A percentile compares a stretch with the other conserved stretches of the same genome.
phyloP scores from a whole-genome alignment of 1,140 invertebrate genomes.

The Rhagoletis zephyria region DNA sequence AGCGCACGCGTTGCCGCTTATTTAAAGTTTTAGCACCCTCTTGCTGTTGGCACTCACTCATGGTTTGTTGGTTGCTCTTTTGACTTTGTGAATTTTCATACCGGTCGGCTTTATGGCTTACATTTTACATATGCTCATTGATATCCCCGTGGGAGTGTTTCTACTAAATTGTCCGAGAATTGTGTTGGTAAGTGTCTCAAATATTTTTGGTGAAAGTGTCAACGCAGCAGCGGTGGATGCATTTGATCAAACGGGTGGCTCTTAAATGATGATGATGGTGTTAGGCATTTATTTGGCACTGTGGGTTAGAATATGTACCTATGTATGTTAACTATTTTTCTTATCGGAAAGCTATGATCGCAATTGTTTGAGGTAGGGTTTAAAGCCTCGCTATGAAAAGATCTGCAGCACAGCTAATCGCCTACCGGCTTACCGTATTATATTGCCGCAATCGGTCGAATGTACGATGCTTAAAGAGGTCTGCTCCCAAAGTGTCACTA shows the following conservation, averaged over 20 bases:
- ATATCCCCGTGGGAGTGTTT: slow-evolving; percentile 73
- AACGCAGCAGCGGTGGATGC: slow-evolving; percentile 8
- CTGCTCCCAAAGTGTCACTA: too few relatives aligned
- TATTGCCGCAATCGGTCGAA: too few relatives aligned
- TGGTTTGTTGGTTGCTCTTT: slow-evolving; percentile 59
- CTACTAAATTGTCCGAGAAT: slow-evolving; percentile 25
- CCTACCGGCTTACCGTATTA: too few relatives aligned
- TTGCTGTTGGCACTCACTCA: neutral
- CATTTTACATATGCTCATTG: slow-evolving; percentile 73
- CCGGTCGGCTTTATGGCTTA: slow-evolving; percentile 60
- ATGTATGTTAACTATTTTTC: too few relatives aligned
- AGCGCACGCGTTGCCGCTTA: slow-evolving; percentile 68
- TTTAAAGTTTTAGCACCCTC: slow-evolving; percentile 62
- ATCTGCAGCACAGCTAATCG: too few relatives aligned
- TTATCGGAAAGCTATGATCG: too few relatives aligned
- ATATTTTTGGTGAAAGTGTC: slow-evolving; percentile 53
- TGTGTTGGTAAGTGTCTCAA: slow-evolving; percentile 34
- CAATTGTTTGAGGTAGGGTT: too few relatives aligned
- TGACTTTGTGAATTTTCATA: slow-evolving; percentile 56
- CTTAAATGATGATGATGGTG: slow-evolving; percentile 10
- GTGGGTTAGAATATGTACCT: neutral
- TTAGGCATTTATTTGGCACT: slow-evolving; percentile 3
- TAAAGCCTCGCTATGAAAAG: too few relatives aligned
- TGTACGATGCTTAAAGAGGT: too few relatives aligned
- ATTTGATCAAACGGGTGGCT: neutral